A percentile compares a stretch with the other conserved stretches of the same genome.
These are phyloP conservation scores for Cyclopterus lumpus DNA, from an alignment of 2,797 vertebrate species.

Conservation along the genomic window DNA sequence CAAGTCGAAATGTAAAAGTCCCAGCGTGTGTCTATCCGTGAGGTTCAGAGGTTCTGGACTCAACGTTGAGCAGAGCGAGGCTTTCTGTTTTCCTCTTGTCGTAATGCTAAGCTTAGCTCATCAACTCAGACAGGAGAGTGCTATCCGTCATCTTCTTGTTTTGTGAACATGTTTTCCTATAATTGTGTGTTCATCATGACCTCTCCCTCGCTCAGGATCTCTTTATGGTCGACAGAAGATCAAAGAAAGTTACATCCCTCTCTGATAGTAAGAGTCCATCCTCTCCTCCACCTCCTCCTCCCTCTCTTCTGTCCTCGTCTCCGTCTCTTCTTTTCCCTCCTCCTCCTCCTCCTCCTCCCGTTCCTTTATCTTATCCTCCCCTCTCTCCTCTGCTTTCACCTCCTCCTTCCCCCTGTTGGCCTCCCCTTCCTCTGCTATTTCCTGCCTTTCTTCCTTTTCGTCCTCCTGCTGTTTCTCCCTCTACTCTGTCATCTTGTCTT, in stretches of 20 bases:
- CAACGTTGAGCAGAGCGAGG: neutral
- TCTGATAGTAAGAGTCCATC: constrained; percentile 78
- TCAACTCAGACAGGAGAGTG: neutral
- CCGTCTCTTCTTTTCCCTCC: constrained; percentile 12
- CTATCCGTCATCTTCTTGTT: neutral
- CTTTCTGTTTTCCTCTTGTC: neutral
- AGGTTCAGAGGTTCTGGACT: neutral
- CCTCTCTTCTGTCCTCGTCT: constrained; percentile 24
- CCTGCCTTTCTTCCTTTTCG: neutral
- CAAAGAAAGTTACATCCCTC: constrained; percentile 78
- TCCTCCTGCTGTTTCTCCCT: neutral
- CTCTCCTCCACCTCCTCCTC: constrained; percentile 46
- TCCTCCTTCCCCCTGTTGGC: constrained; percentile 23
- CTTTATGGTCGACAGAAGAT: constrained; percentile 82
- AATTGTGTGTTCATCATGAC: neutral
- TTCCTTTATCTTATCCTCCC: neutral
- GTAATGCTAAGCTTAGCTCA: neutral
- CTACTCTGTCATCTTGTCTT: neutral
- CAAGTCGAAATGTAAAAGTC: neutral
- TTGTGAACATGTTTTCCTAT: too few relatives aligned
- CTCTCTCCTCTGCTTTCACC: constrained; percentile 15
- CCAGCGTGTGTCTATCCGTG: neutral
- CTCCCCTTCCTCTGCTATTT: constrained; percentile 3
- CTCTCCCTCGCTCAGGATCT: constrained; percentile 77
- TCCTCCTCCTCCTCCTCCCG: neutral